Conservation (phyloP, 2,113 vertebrate genomes). For the Malurus elegans region DNA sequence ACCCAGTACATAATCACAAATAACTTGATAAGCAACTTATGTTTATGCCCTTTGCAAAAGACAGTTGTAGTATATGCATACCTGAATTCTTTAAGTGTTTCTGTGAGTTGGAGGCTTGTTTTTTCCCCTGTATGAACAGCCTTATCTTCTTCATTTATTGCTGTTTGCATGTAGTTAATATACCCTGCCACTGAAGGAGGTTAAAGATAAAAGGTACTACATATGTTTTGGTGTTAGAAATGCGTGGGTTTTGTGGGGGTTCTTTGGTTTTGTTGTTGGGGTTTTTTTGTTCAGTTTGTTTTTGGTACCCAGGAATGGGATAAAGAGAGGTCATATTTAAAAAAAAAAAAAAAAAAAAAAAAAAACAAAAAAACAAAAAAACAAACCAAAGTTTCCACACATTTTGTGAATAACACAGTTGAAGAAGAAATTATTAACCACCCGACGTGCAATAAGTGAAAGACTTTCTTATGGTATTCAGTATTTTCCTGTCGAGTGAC, state of each 20-base stretch:
- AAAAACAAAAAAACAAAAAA: too few relatives aligned
- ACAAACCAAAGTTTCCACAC: neutral
- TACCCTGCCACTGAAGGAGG: neutral
- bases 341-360: neutral
- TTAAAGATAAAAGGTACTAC: neutral
- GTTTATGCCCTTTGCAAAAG: constrained; percentile 1
- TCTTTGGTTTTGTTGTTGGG: neutral
- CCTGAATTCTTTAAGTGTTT: constrained; percentile 18
- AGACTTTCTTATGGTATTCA: neutral
- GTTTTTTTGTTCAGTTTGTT: fast-evolving
- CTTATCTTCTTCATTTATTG: constrained; percentile 29
- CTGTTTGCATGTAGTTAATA: neutral
- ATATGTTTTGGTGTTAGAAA: neutral
- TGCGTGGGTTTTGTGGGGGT: neutral
- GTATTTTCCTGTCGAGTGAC: neutral
- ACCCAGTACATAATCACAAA: neutral
- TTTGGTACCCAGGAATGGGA: neutral
- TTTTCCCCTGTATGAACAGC: constrained; percentile 14
- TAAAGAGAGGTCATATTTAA: neutral
- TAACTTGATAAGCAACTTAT: constrained; percentile 20
- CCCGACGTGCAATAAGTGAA: neutral
- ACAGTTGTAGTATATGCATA: neutral
- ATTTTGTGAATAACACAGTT: neutral
- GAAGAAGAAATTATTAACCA: neutral
- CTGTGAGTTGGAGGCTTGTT: neutral